A percentile compares a stretch with the other conserved stretches of the same genome.
Conservation (phyloP, 2,888 invertebrate species). For the Shargacucullia verbasci region DNA sequence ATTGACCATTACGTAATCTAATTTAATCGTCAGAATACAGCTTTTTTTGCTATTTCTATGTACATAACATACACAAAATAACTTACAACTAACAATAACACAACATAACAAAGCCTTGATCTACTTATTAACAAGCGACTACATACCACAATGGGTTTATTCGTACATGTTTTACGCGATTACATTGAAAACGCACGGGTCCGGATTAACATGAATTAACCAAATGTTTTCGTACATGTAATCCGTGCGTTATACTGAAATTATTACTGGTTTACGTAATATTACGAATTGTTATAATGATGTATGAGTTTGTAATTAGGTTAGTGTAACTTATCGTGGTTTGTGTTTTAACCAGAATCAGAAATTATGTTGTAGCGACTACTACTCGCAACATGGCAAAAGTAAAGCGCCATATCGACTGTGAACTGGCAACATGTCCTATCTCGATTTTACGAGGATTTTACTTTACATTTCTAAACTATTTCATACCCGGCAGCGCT, state of each 20-base stretch:
- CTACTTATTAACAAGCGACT: slow-evolving; percentile 35
- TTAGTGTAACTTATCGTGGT: slow-evolving; percentile 3
- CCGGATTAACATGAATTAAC: slow-evolving; percentile 54
- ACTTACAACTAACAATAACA: slow-evolving; percentile 9
- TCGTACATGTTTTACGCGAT: slow-evolving; percentile 43
- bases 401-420: no score
- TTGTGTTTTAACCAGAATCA: no score
- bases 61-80: background rate
- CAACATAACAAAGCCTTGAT: slow-evolving; percentile 28
- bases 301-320: slow-evolving; percentile 31
- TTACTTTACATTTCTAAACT: no score
- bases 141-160: slow-evolving; percentile 48
- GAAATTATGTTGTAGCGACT: no score
- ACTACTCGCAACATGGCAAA: no score
- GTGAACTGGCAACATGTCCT: no score
- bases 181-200: slow-evolving; percentile 44
- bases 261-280: slow-evolving; percentile 29
- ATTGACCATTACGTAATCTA: no score
- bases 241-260: slow-evolving; percentile 29
- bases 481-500: no score
- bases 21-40: no score
- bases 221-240: slow-evolving; percentile 39
- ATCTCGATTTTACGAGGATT: no score
- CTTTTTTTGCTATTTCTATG: no score
- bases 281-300: slow-evolving; percentile 7